Evolutionary conservation across 2,113 vertebrate species (phyloP).

Genomic region (Rattus rattus): DNA sequence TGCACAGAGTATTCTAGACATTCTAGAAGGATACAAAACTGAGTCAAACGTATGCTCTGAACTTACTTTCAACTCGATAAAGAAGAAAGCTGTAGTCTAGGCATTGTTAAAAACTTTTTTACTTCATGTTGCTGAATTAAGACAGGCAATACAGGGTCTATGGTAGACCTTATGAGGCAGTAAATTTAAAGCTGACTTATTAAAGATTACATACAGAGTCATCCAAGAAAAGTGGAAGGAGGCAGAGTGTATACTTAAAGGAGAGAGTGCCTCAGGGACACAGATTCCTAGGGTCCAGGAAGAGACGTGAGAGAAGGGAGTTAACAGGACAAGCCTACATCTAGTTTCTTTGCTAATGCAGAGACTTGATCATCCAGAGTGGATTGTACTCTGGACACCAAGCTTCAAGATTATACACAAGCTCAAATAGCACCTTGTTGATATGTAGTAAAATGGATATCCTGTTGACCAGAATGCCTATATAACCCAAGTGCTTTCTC

Average conservation of each 20-base stretch:
- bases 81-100: neutral
- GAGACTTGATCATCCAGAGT: neutral
- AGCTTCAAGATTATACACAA: neutral
- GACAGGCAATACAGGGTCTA: neutral
- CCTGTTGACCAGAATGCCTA: neutral
- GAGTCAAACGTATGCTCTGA: neutral
- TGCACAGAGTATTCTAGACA: neutral
- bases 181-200: neutral
- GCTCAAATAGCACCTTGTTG: neutral
- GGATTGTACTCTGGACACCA: neutral
- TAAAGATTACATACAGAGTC: neutral
- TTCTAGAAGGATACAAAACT: constrained; percentile 41
- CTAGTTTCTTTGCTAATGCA: neutral
- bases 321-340: neutral
- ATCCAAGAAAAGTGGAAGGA: neutral
- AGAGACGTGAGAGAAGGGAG: neutral
- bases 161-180: neutral
- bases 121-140: neutral
- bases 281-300: neutral
- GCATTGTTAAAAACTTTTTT: neutral
- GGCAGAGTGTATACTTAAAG: neutral
- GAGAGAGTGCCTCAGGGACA: neutral
- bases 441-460: constrained; percentile 13
- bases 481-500: constrained; percentile 2
- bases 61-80: neutral